Evolutionary conservation across 2,888 invertebrate genomes (phyloP).

Genomic region (Lathronympha strigana): DNA sequence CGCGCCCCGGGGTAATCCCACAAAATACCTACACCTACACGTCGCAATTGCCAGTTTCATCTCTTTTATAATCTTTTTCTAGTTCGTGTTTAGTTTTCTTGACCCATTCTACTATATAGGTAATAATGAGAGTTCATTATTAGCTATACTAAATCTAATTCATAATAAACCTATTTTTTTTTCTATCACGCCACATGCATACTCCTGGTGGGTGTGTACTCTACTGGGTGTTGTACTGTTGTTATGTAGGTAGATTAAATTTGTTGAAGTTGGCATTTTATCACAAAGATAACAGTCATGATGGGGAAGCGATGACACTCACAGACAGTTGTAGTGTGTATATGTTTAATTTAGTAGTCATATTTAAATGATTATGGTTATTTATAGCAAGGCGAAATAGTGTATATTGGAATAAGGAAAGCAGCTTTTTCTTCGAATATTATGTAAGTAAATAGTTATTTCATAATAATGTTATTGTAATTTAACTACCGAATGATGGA

Average conservation of each 20-base stretch:
- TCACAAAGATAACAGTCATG: slow-evolving; percentile 41
- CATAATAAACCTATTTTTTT: slow-evolving; percentile 20
- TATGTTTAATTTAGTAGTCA: slow-evolving; percentile 14
- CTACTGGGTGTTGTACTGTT: not conserved
- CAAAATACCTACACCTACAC: too few relatives aligned
- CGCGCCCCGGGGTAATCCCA: too few relatives aligned
- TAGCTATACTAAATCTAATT: not conserved
- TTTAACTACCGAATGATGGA: not conserved
- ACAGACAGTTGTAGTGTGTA: slow-evolving; percentile 16
- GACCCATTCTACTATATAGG: slow-evolving; percentile 1
- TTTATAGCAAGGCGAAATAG: not conserved
- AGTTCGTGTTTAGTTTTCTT: too few relatives aligned
- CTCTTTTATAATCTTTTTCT: too few relatives aligned
- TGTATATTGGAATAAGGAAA: not conserved
- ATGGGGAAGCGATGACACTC: slow-evolving; percentile 19
- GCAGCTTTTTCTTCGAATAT: not conserved
- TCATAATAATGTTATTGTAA: not conserved
- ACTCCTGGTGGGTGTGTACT: not conserved
- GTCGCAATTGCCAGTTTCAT: too few relatives aligned
- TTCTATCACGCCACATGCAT: slow-evolving; percentile 20
- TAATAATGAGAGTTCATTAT: too few relatives aligned
- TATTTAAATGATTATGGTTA: slow-evolving; percentile 1
- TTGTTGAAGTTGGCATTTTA: slow-evolving; percentile 26
- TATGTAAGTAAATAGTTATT: slow-evolving; percentile 25
- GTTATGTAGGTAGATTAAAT: slow-evolving; percentile 17